Percentiles rank a stretch among this genome's conserved stretches.
phyloP scores from a whole-genome alignment of 2,888 invertebrate genomes.

The Pseudococcus longispinus region DNA sequence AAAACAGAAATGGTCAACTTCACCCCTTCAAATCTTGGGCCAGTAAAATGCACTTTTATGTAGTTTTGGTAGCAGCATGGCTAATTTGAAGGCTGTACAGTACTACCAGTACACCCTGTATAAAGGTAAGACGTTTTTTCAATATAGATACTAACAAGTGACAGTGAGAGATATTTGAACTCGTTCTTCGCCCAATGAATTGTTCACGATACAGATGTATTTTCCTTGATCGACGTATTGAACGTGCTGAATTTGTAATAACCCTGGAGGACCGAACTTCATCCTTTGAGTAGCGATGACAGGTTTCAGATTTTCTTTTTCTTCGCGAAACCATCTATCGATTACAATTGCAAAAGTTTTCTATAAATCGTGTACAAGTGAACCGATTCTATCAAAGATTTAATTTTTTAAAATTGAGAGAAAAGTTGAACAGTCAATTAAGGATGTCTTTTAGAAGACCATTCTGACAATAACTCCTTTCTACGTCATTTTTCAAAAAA shows the following conservation, averaged over 20 bases:
- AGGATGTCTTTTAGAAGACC: too few species aligned
- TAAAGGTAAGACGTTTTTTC: background rate
- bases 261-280: constrained; percentile 70
- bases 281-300: constrained; percentile 73
- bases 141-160: constrained; percentile 68
- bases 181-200: constrained; percentile 83
- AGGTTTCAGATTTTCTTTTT: constrained; percentile 74
- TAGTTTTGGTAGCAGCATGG: too few species aligned
- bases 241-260: constrained; percentile 73
- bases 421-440: too few species aligned
- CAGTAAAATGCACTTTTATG: too few species aligned
- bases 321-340: constrained; percentile 77
- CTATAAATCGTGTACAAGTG: background rate
- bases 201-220: constrained; percentile 90
- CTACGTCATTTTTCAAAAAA: too few species aligned
- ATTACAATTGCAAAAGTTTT: background rate
- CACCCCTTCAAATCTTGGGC: too few species aligned
- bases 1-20: too few species aligned
- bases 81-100: too few species aligned
- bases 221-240: constrained; percentile 82
- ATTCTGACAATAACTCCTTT: too few species aligned
- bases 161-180: constrained; percentile 79
- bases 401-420: too few species aligned
- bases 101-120: too few species aligned
- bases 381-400: too few species aligned